These are phyloP conservation scores for Podilymbus podiceps DNA, from an alignment of 2,113 vertebrate species.

Conservation along the genomic window DNA sequence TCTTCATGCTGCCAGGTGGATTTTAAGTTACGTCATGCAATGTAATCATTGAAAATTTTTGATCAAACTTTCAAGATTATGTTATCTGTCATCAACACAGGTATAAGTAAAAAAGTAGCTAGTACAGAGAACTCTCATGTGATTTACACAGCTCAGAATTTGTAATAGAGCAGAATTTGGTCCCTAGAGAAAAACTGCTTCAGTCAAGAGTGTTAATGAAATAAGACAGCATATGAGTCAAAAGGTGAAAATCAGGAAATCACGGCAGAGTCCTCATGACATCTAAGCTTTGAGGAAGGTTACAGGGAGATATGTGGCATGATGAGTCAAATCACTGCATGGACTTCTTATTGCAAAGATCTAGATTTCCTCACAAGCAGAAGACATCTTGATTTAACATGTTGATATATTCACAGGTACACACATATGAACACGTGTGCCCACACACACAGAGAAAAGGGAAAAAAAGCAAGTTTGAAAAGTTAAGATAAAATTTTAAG, in stretches of 20 bases:
- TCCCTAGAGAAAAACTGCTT: neutral
- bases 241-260: neutral
- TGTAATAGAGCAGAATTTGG: neutral
- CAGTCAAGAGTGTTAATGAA: neutral
- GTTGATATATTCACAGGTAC: neutral
- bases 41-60: neutral
- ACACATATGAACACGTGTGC: accelerated
- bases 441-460: neutral
- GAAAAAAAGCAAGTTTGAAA: neutral
- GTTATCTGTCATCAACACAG: neutral
- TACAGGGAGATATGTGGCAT: neutral
- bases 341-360: neutral
- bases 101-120: neutral
- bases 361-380: neutral
- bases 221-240: neutral
- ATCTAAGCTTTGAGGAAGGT: neutral
- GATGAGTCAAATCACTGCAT: neutral
- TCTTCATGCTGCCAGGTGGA: neutral
- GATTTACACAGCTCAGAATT: neutral
- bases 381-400: neutral
- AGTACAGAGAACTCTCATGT: neutral
- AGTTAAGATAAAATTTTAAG: neutral
- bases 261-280: neutral
- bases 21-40: neutral
- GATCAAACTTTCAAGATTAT: neutral